Evolutionary conservation across 1,140 invertebrate genomes (phyloP), one percentile per base, ranked within the genome.

Genomic region (Eueides isabella): DNA sequence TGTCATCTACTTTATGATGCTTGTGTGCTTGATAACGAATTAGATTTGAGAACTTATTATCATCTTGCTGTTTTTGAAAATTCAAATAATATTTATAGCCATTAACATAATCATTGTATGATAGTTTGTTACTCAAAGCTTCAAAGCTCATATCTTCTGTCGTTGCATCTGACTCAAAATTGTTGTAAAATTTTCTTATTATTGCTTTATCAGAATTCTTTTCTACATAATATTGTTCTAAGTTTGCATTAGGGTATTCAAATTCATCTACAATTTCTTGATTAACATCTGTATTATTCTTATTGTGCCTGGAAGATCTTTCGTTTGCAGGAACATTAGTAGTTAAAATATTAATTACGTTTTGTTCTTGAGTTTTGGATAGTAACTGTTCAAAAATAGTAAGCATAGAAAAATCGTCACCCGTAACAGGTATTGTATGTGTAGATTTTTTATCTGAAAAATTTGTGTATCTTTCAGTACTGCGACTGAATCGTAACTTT

Each of bases 61-160:
- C 78, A 7, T 74, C 81, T 74, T 84, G 80, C 0, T 91, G 82
- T 74, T 85, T 88, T 78, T 88, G 85, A 71, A 84, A 90, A 30
- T 91, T 90, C 23, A 92, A 78, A 75, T 91, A 92, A 72, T 91
- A 83, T 78, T 85, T 91, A 73, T 84, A 92, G 12, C 91, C 91
- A 61, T 91, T 89, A 1, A 91, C 88, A 41, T 85, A 92, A 38
- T 89, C 85, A 30, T 90, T 85, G 74, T 87, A 91, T 9, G 80
- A 82, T 65, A 91, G 74, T 80, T 89, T 86, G 48, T 88, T 84
- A 31, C 79, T 85, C 5, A 92, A 75, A 55, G 74, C 76, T 76
- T 91, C 77, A 64, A 70, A 85, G 48, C 77, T 88, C 6, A 76
- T 82, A 64, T 83, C 78, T 33, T 80, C 76, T 26, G 48, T 62